These are phyloP conservation scores for Staurois parvus DNA, from an alignment of 2,797 vertebrate genomes.

Conservation along the genomic window DNA sequence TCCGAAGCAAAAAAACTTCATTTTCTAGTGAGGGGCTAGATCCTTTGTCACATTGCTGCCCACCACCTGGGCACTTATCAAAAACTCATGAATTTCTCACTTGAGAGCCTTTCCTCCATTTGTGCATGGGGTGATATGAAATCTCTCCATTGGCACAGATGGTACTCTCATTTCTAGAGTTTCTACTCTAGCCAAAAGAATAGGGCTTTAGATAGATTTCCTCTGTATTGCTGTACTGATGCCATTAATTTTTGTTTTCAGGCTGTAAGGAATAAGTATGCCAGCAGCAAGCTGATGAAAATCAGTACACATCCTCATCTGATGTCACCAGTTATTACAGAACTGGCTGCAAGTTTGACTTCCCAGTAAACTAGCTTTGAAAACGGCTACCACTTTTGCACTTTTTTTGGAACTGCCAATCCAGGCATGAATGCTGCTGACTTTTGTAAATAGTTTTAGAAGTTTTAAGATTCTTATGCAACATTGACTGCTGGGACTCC, in stretches of 20 bases:
- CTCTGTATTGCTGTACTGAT: too few relatives aligned
- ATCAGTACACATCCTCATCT: slow-evolving; percentile 88
- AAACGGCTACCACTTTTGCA: slow-evolving; percentile 30
- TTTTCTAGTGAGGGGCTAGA: too few relatives aligned
- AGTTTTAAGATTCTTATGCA: not conserved
- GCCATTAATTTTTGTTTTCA: slow-evolving; percentile 64
- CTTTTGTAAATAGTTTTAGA: slow-evolving; percentile 66
- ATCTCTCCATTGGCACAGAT: too few relatives aligned
- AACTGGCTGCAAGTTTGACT: slow-evolving; percentile 73
- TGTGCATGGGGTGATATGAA: too few relatives aligned
- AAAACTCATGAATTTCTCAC: too few relatives aligned
- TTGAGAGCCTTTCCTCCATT: too few relatives aligned
- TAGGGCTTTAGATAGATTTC: too few relatives aligned
- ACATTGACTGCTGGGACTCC: slow-evolving; percentile 34
- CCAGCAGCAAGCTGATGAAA: slow-evolving; percentile 85
- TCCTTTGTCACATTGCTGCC: too few relatives aligned
- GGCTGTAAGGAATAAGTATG: slow-evolving; percentile 91
- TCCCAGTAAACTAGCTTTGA: not conserved
- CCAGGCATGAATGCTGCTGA: slow-evolving; percentile 54
- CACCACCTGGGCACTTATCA: too few relatives aligned
- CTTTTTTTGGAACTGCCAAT: slow-evolving; percentile 33
- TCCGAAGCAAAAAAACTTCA: too few relatives aligned
- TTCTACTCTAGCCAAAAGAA: too few relatives aligned
- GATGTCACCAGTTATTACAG: slow-evolving; percentile 72
- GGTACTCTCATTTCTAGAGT: too few relatives aligned